A percentile compares a stretch with the other conserved stretches of the same genome.
phyloP scores from a whole-genome alignment of 2,888 invertebrate genomes.

The Lepidonotus clava region DNA sequence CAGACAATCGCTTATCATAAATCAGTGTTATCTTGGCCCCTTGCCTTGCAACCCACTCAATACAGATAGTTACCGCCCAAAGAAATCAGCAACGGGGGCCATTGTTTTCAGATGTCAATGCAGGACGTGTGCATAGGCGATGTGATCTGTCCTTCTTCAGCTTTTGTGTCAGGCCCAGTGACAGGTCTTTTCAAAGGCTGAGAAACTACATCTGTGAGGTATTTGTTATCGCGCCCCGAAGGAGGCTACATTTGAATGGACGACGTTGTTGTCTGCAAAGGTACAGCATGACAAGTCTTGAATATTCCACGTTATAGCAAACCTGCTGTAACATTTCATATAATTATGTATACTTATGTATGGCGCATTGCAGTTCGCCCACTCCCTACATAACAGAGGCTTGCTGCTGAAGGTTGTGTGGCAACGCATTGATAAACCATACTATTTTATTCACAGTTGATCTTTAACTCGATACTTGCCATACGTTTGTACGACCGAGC shows the following conservation, averaged over 20 bases:
- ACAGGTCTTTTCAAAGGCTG: not conserved
- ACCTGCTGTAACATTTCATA: too few relatives aligned
- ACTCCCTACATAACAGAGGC: too few relatives aligned
- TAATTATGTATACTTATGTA: too few relatives aligned
- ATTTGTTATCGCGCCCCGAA: not conserved
- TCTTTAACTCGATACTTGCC: too few relatives aligned
- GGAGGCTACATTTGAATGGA: not conserved
- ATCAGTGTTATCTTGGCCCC: not conserved
- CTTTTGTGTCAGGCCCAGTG: not conserved
- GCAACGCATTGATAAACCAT: too few relatives aligned
- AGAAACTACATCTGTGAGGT: not conserved
- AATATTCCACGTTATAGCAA: too few relatives aligned
- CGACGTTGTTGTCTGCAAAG: too few relatives aligned
- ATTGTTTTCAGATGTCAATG: not conserved
- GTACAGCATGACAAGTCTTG: too few relatives aligned
- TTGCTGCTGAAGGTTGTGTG: too few relatives aligned
- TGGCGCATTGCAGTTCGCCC: too few relatives aligned
- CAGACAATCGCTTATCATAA: conserved; percentile 7
- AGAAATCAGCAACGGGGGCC: not conserved
- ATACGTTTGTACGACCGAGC: too few relatives aligned
- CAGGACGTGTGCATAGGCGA: not conserved
- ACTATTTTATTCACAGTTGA: too few relatives aligned
- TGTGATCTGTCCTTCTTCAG: not conserved
- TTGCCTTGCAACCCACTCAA: not conserved
- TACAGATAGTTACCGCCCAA: not conserved